Evolutionary conservation across 1,140 invertebrate genomes (phyloP).

Genomic region (Bombus vancouverensis): DNA sequence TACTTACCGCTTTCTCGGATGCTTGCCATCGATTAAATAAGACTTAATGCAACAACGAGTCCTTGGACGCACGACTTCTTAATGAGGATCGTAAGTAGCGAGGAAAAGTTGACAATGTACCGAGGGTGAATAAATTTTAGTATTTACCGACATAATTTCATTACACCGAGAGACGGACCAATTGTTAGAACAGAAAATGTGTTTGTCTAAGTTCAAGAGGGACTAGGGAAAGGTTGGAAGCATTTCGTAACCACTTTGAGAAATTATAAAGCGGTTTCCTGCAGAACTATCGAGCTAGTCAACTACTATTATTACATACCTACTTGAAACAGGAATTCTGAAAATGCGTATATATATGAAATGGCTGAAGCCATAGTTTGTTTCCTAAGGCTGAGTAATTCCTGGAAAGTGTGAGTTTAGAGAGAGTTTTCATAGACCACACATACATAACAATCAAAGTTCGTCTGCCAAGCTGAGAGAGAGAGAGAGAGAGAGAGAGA

Average conservation of each 20-base stretch:
- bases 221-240: not conserved
- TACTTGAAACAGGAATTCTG: no score
- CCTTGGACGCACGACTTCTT: not conserved
- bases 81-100: not conserved
- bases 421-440: constrained; percentile 14
- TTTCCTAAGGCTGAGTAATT: constrained; percentile 3
- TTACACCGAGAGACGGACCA: not conserved
- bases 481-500: no score
- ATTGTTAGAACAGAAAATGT: not conserved
- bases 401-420: constrained; percentile 2
- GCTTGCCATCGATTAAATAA: constrained; percentile 38
- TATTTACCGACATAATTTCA: not conserved
- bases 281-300: not conserved
- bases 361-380: not conserved
- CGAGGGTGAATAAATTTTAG: not conserved
- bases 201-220: not conserved
- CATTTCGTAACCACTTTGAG: not conserved
- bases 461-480: not conserved
- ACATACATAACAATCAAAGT: not conserved
- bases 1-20: constrained; percentile 42
- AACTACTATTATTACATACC: not conserved
- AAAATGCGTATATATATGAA: no score
- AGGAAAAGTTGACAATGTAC: not conserved
- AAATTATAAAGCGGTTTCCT: not conserved
- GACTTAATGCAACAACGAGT: constrained; percentile 40